Base-by-base conservation (phyloP, 2,113 vertebrate genomes). In the Tautogolabrus adspersus region DNA sequence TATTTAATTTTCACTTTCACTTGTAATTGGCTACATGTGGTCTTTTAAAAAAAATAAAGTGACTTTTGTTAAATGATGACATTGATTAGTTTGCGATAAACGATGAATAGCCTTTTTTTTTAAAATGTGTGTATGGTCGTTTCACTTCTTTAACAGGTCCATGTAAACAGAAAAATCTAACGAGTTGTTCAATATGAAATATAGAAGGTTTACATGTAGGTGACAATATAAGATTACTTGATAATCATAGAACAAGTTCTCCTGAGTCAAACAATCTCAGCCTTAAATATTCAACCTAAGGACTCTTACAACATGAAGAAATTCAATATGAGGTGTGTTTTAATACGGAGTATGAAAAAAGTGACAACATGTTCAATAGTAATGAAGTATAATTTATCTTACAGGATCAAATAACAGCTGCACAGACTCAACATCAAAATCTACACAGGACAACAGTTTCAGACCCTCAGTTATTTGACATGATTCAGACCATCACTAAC, bases 31-130 rank as follows among this genome's bases (percentile, higher is more conserved):
- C 60, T 78, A 60, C 59, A 66, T 73, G 21, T 63, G 23, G 70
- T 79, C 62, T 90, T 87, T 88, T 79, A 60, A 82, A 89, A 91
- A 90, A 88, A 91, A 88, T 87, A 90, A 85, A 90, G 23, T 58
- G 13, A 0, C 58, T 90, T 91, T 85, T 90, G 37, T 87, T 84
- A 72, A 57, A 71, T 51, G 12, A 72, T 73, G 8, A 54, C 40
- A 9, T 16, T 58, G 1, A n/a, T 5, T 15, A 56, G 12, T 77
- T 12, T 62, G 18, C 64, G n/a, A 66, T 76, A 3, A 59, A 57
- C 5, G 21, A 37, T 15, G 7, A 51, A 40, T 10, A 49, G 3
- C 18, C 8, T 6, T 11, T 47, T 26, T 9, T 49, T 26, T 49
- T 40, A 1, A 44, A 44, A 46, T 16, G 12, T 22, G 11, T 40